These are phyloP conservation scores for Pseudonaja textilis DNA, from an alignment of 2,113 vertebrate genomes.

Conservation along the genomic window DNA sequence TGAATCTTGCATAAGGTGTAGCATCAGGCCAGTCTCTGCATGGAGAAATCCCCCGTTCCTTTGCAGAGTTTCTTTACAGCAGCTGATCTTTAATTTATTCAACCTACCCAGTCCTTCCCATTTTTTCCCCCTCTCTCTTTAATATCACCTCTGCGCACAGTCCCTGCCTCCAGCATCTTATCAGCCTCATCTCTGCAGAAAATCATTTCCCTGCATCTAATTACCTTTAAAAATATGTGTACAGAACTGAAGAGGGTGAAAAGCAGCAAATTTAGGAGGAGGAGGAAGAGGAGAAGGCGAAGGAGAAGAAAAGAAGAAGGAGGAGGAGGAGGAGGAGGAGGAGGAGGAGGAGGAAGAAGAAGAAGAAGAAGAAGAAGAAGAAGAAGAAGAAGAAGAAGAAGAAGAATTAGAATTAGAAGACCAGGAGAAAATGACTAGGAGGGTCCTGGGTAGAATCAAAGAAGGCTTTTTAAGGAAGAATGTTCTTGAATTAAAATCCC, in stretches of 20 bases:
- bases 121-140: neutral
- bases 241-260: slow-evolving; percentile 30
- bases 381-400: too few relatives aligned
- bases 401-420: too few relatives aligned
- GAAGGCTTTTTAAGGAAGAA: neutral
- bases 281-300: too few relatives aligned
- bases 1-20: slow-evolving; percentile 45
- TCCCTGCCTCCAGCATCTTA: slow-evolving; percentile 57
- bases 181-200: slow-evolving; percentile 55
- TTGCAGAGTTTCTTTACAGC: slow-evolving; percentile 45
- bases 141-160: slow-evolving; percentile 23
- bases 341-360: too few relatives aligned
- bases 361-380: too few relatives aligned
- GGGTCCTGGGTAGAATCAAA: neutral
- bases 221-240: slow-evolving; percentile 68
- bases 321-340: too few relatives aligned
- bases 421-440: neutral
- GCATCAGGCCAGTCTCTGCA: slow-evolving; percentile 50
- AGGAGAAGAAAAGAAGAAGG: too few relatives aligned
- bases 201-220: slow-evolving; percentile 62
- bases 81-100: slow-evolving; percentile 69
- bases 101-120: slow-evolving; percentile 17
- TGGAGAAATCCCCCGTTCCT: slow-evolving; percentile 31
- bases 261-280: neutral
- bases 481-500: neutral